Evolutionary conservation across 1,140 invertebrate genomes (phyloP).

Genomic region (Lerema accius): DNA sequence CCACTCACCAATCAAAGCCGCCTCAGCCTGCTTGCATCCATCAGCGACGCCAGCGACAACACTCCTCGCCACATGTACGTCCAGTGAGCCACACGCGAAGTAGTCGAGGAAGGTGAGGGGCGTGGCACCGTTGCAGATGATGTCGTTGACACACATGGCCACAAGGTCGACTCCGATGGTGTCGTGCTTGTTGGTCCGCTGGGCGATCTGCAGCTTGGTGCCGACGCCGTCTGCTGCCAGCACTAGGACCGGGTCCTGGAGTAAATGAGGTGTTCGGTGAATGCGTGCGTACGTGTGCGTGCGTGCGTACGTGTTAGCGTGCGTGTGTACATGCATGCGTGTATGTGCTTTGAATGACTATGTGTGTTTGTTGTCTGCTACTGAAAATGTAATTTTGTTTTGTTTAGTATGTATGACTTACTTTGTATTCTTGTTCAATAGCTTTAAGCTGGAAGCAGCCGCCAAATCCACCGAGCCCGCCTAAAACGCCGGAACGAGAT

Average conservation of each 20-base stretch:
- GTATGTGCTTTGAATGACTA: too few species aligned
- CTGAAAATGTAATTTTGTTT: too few species aligned
- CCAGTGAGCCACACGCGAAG: conserved; percentile 93
- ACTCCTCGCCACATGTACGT: conserved; percentile 87
- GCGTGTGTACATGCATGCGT: too few species aligned
- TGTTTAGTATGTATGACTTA: too few species aligned
- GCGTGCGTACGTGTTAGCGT: too few species aligned
- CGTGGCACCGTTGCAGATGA: conserved; percentile 97
- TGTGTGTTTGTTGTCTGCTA: too few species aligned
- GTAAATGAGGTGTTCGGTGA: background rate
- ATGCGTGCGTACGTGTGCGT: too few species aligned
- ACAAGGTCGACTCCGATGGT: conserved; percentile 97
- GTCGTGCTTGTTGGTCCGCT: conserved; percentile 89
- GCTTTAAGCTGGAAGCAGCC: conserved; percentile 88
- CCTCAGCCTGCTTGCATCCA: conserved; percentile 92
- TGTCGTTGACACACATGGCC: conserved; percentile 99
- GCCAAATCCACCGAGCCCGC: conserved; percentile 94
- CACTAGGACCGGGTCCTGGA: conserved; percentile 92
- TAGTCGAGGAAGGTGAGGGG: conserved; percentile 98
- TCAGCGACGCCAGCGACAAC: conserved; percentile 93
- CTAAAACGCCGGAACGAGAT: conserved; percentile 87
- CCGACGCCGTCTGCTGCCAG: conserved; percentile 98
- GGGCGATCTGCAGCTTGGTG: conserved; percentile 97
- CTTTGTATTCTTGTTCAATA: conserved; percentile 74
- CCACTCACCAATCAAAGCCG: conserved; percentile 92